Percentiles rank a stretch among this genome's conserved stretches.
Evolutionary conservation across 2,888 invertebrate species (phyloP).

Genomic region (Dendrolimus pini): DNA sequence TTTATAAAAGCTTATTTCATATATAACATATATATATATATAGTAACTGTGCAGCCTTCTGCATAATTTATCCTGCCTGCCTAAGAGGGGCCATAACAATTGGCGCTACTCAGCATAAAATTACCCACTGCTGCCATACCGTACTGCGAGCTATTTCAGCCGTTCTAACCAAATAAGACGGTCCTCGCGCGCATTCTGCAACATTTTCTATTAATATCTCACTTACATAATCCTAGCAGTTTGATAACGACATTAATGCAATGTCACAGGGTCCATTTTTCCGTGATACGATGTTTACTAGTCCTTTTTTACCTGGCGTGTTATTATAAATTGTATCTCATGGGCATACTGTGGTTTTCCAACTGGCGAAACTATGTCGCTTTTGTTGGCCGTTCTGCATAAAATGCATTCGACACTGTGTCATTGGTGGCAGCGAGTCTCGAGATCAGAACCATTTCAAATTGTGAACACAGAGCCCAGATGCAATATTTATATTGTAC

Average conservation of each 20-base stretch:
- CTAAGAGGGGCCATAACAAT: too few species aligned
- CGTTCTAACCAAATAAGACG: constrained; percentile 62
- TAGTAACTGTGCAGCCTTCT: too few species aligned
- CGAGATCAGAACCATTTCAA: constrained; percentile 17
- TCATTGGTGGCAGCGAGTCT: constrained; percentile 13
- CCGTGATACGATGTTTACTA: constrained; percentile 10
- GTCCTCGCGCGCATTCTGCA: constrained; percentile 55
- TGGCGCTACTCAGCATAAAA: too few species aligned
- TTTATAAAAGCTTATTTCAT: too few species aligned
- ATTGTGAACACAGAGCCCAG: constrained; percentile 30
- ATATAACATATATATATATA: too few species aligned
- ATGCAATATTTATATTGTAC: constrained; percentile 56
- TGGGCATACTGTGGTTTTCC: constrained; percentile 27
- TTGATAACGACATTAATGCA: constrained; percentile 19
- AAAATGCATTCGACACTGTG: constrained; percentile 18
- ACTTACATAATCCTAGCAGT: constrained; percentile 10
- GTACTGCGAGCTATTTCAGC: constrained; percentile 27
- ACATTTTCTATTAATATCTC: constrained; percentile 46
- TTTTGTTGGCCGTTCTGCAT: constrained; percentile 3
- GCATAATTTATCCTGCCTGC: too few species aligned
- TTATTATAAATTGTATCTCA: constrained; percentile 42
- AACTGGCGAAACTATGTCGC: constrained; percentile 14
- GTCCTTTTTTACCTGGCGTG: constrained; percentile 42
- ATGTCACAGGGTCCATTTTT: constrained; percentile 17
- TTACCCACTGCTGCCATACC: constrained; percentile 17